A percentile compares a stretch with the other conserved stretches of the same genome.
Evolutionary conservation across 2,797 vertebrate species (phyloP).

Genomic region (Anabacerthia variegaticeps): DNA sequence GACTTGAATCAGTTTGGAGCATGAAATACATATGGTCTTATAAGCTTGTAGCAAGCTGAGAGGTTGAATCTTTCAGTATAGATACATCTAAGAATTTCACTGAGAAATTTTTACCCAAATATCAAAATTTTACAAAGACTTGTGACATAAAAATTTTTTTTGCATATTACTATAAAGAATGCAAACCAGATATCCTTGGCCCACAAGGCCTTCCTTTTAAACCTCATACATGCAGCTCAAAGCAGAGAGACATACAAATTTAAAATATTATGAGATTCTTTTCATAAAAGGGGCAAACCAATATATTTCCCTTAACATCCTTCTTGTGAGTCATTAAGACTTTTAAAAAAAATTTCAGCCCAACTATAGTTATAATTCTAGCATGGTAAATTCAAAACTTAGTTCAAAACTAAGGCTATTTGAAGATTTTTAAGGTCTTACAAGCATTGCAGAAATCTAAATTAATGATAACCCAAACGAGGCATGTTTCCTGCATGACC

Average conservation of each 20-base stretch:
- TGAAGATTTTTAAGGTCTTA: neutral
- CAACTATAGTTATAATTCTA: neutral
- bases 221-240: neutral
- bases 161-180: neutral
- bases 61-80: neutral
- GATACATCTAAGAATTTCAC: neutral
- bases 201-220: neutral
- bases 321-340: neutral
- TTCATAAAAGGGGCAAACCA: neutral
- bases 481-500: neutral
- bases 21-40: fast-evolving
- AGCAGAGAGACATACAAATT: neutral
- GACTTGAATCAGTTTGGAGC: neutral
- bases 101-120: neutral
- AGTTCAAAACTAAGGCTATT: neutral
- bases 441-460: neutral
- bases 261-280: neutral
- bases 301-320: neutral
- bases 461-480: neutral
- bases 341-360: neutral
- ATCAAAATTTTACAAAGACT: neutral
- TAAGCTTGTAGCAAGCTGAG: neutral
- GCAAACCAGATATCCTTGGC: neutral
- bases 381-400: neutral
- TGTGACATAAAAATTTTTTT: neutral